Percentiles rank a stretch among this genome's conserved stretches.
These are phyloP conservation scores for Mesorhabditis belari DNA, from an alignment of 2,888 invertebrate genomes.

Conservation along the genomic window DNA sequence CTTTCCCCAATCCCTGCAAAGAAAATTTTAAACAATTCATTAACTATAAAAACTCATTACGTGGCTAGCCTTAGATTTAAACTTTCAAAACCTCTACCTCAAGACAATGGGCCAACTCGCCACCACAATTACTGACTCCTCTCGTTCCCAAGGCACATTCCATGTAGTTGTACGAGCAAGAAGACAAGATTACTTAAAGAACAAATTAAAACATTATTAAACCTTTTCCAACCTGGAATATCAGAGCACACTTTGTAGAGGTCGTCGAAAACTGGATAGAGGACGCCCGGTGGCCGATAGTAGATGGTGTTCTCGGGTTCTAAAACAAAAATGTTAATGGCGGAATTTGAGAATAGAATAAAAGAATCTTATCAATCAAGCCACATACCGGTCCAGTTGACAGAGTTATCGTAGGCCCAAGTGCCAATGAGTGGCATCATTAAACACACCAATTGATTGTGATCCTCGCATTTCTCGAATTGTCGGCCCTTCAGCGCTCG, in stretches of 20 bases:
- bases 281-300: not conserved
- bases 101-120: slow-evolving; percentile 15
- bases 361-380: not conserved
- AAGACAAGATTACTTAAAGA: slow-evolving; percentile 19
- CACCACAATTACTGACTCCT: slow-evolving; percentile 10
- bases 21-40: too few species aligned
- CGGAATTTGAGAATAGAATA: not conserved
- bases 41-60: not conserved
- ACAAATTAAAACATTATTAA: not conserved
- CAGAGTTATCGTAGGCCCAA: slow-evolving; percentile 14
- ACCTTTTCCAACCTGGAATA: not conserved
- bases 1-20: too few species aligned
- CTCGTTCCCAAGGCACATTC: slow-evolving; percentile 6
- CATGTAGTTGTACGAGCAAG: slow-evolving; percentile 18
- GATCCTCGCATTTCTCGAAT: slow-evolving; percentile 11
- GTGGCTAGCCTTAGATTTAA: too few species aligned
- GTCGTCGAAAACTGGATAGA: not conserved
- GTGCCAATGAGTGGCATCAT: slow-evolving; percentile 11
- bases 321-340: not conserved
- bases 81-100: too few species aligned
- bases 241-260: not conserved
- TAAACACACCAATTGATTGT: slow-evolving; percentile 5
- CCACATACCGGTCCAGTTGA: slow-evolving; percentile 21
- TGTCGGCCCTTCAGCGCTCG: slow-evolving; percentile 3
- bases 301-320: not conserved